Evolutionary conservation across 30 jellyfish, hydroid and myxozoan species (phyloP).

Genomic region (Hydractinia echinata): DNA sequence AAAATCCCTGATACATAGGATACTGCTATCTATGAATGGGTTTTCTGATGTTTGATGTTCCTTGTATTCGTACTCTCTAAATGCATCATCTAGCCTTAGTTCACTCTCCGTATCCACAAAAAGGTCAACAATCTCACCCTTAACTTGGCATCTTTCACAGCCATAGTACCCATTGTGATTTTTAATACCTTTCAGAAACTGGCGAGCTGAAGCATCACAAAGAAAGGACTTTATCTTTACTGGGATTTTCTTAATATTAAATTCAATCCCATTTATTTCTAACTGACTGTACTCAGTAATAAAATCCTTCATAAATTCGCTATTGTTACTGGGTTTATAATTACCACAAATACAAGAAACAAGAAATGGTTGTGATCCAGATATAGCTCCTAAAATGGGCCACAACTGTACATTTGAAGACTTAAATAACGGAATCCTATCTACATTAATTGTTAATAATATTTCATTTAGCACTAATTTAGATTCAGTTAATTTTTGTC

Average conservation of each 20-base stretch:
- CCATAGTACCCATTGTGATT: slow-evolving; percentile 43
- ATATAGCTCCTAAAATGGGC: slow-evolving; percentile 40
- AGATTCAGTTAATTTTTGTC: not conserved
- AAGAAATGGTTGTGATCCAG: slow-evolving; percentile 3
- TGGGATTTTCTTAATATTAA: not conserved
- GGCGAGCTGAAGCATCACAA: slow-evolving; percentile 56
- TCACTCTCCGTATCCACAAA: too few species aligned
- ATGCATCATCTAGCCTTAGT: not conserved
- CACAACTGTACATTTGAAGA: slow-evolving; percentile 43
- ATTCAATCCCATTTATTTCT: not conserved
- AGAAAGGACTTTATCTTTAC: not conserved
- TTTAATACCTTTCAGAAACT: slow-evolving; percentile 30
- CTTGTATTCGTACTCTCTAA: not conserved
- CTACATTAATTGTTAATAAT: not conserved
- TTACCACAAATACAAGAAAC: not conserved
- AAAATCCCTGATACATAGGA: slow-evolving; percentile 31
- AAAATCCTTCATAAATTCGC: slow-evolving; percentile 25
- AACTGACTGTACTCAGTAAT: slow-evolving; percentile 11
- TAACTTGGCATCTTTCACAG: slow-evolving; percentile 56
- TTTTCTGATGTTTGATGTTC: slow-evolving; percentile 20
- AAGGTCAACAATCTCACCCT: slow-evolving; percentile 14
- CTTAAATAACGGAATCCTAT: slow-evolving; percentile 28
- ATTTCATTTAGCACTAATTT: not conserved
- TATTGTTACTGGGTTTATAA: not conserved
- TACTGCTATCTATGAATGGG: slow-evolving; percentile 25